Percentiles rank a stretch among this genome's conserved stretches.
Evolutionary conservation across 2,888 invertebrate genomes (phyloP).

Genomic region (Nineta flava): DNA sequence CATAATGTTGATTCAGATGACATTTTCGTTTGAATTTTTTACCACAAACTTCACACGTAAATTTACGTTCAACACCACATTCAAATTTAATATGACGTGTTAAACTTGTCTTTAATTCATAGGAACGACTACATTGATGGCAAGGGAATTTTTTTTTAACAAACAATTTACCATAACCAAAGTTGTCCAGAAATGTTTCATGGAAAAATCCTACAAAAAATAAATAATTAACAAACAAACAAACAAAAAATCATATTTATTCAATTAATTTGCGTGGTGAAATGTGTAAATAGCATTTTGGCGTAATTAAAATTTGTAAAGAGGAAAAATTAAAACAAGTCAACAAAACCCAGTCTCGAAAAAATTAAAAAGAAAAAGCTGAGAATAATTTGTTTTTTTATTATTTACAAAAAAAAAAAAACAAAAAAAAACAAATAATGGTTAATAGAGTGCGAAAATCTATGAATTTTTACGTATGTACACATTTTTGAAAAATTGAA

Average conservation of each 20-base stretch:
- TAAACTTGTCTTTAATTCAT: conserved; percentile 19
- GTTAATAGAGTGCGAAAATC: too few species aligned
- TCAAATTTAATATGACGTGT: conserved; percentile 45
- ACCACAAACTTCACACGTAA: conserved; percentile 55
- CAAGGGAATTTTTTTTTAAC: neutral
- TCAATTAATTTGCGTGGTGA: too few species aligned
- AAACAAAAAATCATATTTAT: neutral
- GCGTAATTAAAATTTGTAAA: too few species aligned
- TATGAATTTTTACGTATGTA: too few species aligned
- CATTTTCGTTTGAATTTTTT: conserved; percentile 54
- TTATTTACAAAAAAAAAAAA: too few species aligned
- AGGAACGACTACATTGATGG: conserved; percentile 21
- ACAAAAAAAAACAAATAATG: too few species aligned
- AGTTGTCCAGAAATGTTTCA: neutral
- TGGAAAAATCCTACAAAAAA: neutral
- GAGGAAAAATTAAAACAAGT: too few species aligned
- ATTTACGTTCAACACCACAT: conserved; percentile 59
- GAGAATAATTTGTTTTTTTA: too few species aligned
- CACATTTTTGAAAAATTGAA: too few species aligned
- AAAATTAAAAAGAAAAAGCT: too few species aligned
- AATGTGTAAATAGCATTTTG: too few species aligned
- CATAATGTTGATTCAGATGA: neutral
- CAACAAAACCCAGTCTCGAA: too few species aligned
- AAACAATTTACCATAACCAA: neutral
- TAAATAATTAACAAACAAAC: neutral